phyloP scores from a whole-genome alignment of 1,140 invertebrate genomes.

The Drosophila busckii region DNA sequence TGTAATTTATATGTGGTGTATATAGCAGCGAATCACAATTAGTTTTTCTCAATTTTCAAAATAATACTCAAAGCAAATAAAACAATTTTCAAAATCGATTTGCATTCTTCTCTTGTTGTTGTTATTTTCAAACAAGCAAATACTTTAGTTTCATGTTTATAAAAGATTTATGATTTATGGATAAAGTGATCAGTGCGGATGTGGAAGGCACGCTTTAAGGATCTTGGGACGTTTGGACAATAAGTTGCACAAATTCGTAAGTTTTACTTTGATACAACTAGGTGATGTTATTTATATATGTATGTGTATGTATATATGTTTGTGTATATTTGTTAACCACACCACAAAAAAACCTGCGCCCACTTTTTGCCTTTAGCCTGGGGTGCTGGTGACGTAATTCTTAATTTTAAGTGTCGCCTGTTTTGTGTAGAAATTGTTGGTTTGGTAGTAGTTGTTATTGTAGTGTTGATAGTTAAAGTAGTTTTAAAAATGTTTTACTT shows the following conservation, averaged over 20 bases:
- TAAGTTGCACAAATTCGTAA: no score
- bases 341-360: slow-evolving; percentile 35
- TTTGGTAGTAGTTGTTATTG: slow-evolving; percentile 30
- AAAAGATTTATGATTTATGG: slow-evolving; percentile 1
- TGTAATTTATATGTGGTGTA: slow-evolving; percentile 39
- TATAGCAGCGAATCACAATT: slow-evolving; percentile 59
- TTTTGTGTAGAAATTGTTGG: slow-evolving; percentile 23
- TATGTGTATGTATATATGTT: slow-evolving; percentile 18
- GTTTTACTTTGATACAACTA: slow-evolving; percentile 18
- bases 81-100: slow-evolving; percentile 5
- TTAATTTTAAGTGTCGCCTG: slow-evolving; percentile 10
- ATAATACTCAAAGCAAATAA: slow-evolving; percentile 30
- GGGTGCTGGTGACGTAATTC: slow-evolving; percentile 24
- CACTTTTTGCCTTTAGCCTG: slow-evolving; percentile 22
- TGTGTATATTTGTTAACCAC: slow-evolving; percentile 18
- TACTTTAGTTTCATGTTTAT: background rate
- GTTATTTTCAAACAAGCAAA: slow-evolving; percentile 14
- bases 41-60: slow-evolving; percentile 30
- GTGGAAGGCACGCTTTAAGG: slow-evolving; percentile 48
- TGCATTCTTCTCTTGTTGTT: slow-evolving; percentile 6
- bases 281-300: slow-evolving; percentile 33
- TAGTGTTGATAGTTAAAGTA: slow-evolving; percentile 35
- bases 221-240: slow-evolving; percentile 7
- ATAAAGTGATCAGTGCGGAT: slow-evolving; percentile 11
- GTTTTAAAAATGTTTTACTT: slow-evolving; percentile 65